Evolutionary conservation across 2,888 invertebrate genomes (phyloP).

Genomic region (Rhingia rostrata): DNA sequence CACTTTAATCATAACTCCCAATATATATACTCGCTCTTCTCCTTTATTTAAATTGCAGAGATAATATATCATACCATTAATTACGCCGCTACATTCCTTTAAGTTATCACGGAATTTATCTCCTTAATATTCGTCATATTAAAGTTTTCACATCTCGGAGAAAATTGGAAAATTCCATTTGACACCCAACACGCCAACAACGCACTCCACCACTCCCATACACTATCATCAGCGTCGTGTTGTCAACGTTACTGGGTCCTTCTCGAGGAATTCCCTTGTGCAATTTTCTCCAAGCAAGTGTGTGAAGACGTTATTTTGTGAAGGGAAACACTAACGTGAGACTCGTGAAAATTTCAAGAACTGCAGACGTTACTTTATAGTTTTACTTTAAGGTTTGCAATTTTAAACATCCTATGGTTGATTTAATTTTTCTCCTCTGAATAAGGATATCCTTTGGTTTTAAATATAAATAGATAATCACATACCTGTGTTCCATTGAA

Average conservation of each 20-base stretch:
- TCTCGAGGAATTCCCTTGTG: background rate
- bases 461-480: no score
- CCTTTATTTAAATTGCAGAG: no score
- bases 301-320: constrained; percentile 7
- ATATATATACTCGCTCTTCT: no score
- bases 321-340: background rate
- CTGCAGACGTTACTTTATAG: background rate
- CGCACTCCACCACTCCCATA: background rate
- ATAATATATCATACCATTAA: background rate
- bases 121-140: constrained; percentile 10
- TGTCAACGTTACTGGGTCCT: constrained; percentile 14
- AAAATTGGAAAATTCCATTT: constrained; percentile 31
- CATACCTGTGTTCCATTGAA: constrained; percentile 13
- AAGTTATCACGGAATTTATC: background rate
- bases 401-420: no score
- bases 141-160: constrained; percentile 5
- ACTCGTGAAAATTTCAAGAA: background rate
- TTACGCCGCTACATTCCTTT: constrained; percentile 1
- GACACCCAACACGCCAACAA: constrained; percentile 11
- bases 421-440: no score
- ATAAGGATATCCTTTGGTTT: no score
- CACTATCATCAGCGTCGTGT: background rate
- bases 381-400: background rate
- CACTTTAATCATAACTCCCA: no score
- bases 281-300: background rate